phyloP scores from a whole-genome alignment of 2,113 vertebrate species.

The Nothoprocta perdicaria region DNA sequence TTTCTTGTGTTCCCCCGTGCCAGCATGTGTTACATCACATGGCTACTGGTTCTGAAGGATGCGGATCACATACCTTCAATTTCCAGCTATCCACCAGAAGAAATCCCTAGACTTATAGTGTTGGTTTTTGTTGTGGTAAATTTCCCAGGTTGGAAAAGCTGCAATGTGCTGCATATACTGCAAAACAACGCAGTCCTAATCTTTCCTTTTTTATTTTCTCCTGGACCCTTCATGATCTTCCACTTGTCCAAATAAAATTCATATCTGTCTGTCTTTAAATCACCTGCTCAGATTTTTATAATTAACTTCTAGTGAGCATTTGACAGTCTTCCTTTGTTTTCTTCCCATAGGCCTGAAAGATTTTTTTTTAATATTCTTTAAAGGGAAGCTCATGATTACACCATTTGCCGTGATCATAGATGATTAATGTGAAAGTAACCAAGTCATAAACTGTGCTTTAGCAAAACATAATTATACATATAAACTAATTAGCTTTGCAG shows the following conservation, averaged over 20 bases:
- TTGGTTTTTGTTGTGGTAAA: background rate
- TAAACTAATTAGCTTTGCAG: background rate
- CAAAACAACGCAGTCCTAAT: background rate
- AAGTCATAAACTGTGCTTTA: background rate
- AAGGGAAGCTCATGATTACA: background rate
- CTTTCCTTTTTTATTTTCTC: background rate
- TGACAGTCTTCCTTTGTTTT: background rate
- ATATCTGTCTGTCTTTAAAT: background rate
- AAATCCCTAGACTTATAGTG: background rate
- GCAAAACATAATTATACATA: background rate
- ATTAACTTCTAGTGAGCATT: background rate
- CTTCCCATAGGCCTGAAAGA: background rate
- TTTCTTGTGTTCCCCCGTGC: background rate
- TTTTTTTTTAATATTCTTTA: background rate
- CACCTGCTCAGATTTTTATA: background rate
- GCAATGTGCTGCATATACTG: background rate
- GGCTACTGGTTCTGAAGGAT: background rate
- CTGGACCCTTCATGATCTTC: background rate
- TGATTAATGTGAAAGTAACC: background rate
- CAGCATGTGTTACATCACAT: background rate
- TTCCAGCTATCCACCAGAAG: background rate
- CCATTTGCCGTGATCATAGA: background rate
- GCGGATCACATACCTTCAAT: rapidly evolving
- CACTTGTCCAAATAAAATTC: background rate
- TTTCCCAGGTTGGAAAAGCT: background rate